A percentile compares a stretch with the other conserved stretches of the same genome.
phyloP scores from a whole-genome alignment of 2,113 vertebrate species.

The Poicephalus meyeri region DNA sequence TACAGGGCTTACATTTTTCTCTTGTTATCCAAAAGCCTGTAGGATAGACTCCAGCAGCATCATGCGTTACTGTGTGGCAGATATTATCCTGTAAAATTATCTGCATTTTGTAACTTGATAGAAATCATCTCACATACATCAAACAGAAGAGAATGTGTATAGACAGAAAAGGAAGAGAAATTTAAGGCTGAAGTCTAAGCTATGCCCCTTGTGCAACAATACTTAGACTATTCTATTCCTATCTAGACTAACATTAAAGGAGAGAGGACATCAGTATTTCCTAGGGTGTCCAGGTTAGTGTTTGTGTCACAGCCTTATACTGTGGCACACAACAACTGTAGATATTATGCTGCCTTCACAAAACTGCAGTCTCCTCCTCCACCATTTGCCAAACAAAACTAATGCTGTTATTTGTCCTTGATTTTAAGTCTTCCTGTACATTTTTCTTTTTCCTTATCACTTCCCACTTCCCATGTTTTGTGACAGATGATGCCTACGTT shows the following conservation, averaged over 20 bases:
- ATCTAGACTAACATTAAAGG: background rate
- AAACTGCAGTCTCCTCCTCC: background rate
- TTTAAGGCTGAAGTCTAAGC: background rate
- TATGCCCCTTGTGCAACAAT: background rate
- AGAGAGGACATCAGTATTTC: background rate
- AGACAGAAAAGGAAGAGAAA: background rate
- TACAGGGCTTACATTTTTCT: background rate
- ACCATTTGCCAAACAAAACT: background rate
- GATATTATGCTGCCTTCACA: background rate
- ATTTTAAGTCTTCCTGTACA: background rate
- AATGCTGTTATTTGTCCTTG: background rate
- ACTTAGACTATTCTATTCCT: background rate
- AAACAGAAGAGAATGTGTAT: background rate
- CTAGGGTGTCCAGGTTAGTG: fast-evolving
- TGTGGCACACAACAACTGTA: background rate
- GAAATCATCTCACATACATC: background rate
- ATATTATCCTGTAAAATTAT: background rate
- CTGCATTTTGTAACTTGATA: background rate
- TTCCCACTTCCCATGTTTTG: background rate
- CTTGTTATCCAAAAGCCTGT: background rate
- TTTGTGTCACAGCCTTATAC: background rate
- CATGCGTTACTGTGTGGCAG: background rate
- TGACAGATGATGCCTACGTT: background rate
- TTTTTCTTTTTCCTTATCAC: background rate
- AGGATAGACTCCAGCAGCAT: background rate